A percentile compares a stretch with the other conserved stretches of the same genome.
These are phyloP conservation scores for Sinocyclocheilus rhinocerous DNA, from an alignment of 2,113 vertebrate genomes.

Conservation along the genomic window DNA sequence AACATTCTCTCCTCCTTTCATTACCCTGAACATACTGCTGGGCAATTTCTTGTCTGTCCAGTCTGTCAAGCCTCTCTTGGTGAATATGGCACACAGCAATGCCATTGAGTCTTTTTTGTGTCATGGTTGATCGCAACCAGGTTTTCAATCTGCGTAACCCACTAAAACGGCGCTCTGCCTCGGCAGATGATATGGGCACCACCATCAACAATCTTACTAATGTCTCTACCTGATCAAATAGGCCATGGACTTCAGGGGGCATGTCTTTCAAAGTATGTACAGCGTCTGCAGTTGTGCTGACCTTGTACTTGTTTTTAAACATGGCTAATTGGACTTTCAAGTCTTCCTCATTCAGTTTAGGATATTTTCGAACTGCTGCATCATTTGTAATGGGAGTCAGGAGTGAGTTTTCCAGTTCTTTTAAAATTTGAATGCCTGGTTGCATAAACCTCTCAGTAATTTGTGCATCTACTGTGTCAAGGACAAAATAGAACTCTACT, in stretches of 20 bases:
- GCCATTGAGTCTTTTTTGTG: constrained; percentile 3
- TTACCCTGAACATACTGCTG: constrained; percentile 25
- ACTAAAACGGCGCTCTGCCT: background rate
- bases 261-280: constrained; percentile 43
- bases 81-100: constrained; percentile 31
- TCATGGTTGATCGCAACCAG: background rate
- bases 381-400: background rate
- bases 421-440: background rate
- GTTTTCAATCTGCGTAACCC: background rate
- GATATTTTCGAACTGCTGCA: background rate
- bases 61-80: constrained; percentile 28
- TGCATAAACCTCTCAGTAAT: background rate
- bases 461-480: background rate
- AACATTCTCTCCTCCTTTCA: constrained; percentile 32
- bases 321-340: constrained; percentile 22
- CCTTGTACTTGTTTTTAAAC: constrained; percentile 40
- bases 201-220: constrained; percentile 40
- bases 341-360: background rate
- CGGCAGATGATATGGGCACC: constrained; percentile 23
- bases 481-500: background rate
- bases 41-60: constrained; percentile 17
- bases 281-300: constrained; percentile 45
- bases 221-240: constrained; percentile 34
- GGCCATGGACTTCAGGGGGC: constrained; percentile 33
- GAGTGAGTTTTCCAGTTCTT: background rate